Evolutionary conservation across 2,113 vertebrate species (phyloP), one percentile per base, ranked within the genome.

Genomic region (Marmota flaviventris): DNA sequence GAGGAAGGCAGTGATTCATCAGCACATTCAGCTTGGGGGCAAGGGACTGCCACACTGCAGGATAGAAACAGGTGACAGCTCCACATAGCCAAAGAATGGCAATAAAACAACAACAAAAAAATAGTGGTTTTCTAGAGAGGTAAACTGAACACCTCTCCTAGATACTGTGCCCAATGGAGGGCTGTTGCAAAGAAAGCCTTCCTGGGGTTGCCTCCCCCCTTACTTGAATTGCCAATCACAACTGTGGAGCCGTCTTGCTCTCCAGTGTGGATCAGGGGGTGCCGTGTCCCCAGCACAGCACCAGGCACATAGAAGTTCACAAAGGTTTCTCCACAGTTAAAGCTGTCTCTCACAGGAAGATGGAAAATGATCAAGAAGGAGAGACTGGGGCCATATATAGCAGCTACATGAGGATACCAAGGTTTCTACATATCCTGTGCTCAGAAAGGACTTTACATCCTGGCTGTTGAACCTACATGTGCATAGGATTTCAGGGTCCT

Each of bases 381-480:
- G 67, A 13, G 32, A 24, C 11, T 0, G 0, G 29, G 58, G 9
- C 18, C 29, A 4, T 3, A 0, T 53, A 34, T 18, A 48, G 51
- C 42, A 63, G 58, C 61, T n/a, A 12, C 14, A 0, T 22, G 17
- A 93, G 56, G 42, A 67, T 13, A 10, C 8, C 34, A 42, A 13
- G 37, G 8, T 1, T 45, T 20, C 37, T 10, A 34, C 12, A 4
- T 1, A 1, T n/a, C 29, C n/a, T 56, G 39, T 78, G 63, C 2
- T 67, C 61, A 61, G 67, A 51, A 61, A 75, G 5, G 24, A 22
- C 42, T 48, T n/a, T 53, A 1, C 27, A 8, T 42, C 69, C 51
- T 75, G 76, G 34, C 4, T 56, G 22, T 16, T 10, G 53, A 22
- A 85, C 51, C 17, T 39, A 1, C 4, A 0, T 34, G 42, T 34